Evolutionary conservation across 2,888 invertebrate species (phyloP).

Genomic region (Ophonus ardosiacus): DNA sequence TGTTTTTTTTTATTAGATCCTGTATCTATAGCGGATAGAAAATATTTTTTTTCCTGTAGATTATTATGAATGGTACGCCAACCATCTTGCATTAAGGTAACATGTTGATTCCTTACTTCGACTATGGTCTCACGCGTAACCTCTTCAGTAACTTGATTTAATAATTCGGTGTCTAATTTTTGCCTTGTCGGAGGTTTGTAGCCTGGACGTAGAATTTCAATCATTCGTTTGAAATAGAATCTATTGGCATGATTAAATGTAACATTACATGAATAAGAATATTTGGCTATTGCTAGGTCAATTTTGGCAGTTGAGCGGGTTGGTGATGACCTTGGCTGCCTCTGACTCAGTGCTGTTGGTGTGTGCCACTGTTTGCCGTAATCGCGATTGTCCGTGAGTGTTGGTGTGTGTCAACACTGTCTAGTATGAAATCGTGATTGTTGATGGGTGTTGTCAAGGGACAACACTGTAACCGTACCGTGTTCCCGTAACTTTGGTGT

Average conservation of each 20-base stretch:
- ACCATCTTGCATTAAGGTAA: constrained; percentile 59
- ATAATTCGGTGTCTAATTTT: constrained; percentile 47
- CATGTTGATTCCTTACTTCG: constrained; percentile 50
- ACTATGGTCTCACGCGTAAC: constrained; percentile 28
- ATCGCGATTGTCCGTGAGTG: too few species aligned
- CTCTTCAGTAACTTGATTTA: constrained; percentile 39
- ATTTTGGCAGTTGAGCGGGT: constrained; percentile 37
- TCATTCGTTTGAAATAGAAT: constrained; percentile 57
- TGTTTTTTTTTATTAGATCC: constrained; percentile 45
- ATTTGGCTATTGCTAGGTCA: constrained; percentile 48
- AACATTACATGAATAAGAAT: constrained; percentile 60
- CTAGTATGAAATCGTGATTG: too few species aligned
- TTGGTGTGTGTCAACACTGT: too few species aligned
- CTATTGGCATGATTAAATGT: constrained; percentile 52
- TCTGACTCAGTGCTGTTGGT: too few species aligned
- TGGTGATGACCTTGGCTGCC: too few species aligned
- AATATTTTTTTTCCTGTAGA: constrained; percentile 36
- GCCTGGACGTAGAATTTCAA: constrained; percentile 46
- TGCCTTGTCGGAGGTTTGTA: constrained; percentile 49
- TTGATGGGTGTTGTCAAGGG: too few species aligned
- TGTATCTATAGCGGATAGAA: constrained; percentile 52
- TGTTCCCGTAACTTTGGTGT: too few species aligned
- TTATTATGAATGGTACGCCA: constrained; percentile 50
- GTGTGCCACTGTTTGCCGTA: too few species aligned
- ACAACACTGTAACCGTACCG: too few species aligned